Conservation (phyloP, 1,140 invertebrate genomes). For the Ectropis grisescens region DNA sequence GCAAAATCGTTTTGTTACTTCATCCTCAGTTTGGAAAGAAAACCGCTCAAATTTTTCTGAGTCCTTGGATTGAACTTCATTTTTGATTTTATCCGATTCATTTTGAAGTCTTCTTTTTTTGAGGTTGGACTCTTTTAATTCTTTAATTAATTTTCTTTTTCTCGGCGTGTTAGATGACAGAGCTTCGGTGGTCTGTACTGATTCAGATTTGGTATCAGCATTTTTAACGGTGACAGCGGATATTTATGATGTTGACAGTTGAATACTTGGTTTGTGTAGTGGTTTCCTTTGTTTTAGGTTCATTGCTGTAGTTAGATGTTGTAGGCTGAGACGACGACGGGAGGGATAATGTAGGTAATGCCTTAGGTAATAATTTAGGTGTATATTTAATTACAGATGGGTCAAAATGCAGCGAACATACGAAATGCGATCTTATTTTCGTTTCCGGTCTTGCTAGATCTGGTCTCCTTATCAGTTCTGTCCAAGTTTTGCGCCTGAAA, state of each 20-base stretch:
- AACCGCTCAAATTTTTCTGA: not conserved
- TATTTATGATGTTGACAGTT: too few relatives aligned
- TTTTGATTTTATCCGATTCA: not conserved
- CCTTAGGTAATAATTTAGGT: slow-evolving; percentile 4
- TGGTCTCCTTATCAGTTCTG: slow-evolving; percentile 6
- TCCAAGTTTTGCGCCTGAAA: slow-evolving; percentile 10
- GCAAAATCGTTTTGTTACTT: slow-evolving; percentile 3
- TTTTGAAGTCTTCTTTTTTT: slow-evolving; percentile 2
- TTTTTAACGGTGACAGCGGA: too few relatives aligned
- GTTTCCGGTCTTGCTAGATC: slow-evolving; percentile 6
- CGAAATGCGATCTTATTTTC: slow-evolving; percentile 4
- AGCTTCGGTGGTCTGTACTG: too few relatives aligned
- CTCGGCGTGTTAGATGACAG: too few relatives aligned
- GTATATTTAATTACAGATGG: slow-evolving; percentile 5
- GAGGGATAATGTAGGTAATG: slow-evolving; percentile 3
- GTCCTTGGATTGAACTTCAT: slow-evolving; percentile 2
- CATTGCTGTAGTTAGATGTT: not conserved
- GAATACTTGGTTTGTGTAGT: slow-evolving; percentile 5
- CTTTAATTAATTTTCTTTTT: not conserved
- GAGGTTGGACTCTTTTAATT: not conserved
- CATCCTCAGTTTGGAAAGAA: slow-evolving; percentile 4
- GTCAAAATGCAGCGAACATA: slow-evolving; percentile 12
- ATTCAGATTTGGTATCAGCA: too few relatives aligned
- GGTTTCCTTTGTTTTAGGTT: slow-evolving; percentile 1
- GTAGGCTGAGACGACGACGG: slow-evolving; percentile 2